Conservation (phyloP, 2,888 invertebrate species). For the Eudasyphora cyanicolor region DNA sequence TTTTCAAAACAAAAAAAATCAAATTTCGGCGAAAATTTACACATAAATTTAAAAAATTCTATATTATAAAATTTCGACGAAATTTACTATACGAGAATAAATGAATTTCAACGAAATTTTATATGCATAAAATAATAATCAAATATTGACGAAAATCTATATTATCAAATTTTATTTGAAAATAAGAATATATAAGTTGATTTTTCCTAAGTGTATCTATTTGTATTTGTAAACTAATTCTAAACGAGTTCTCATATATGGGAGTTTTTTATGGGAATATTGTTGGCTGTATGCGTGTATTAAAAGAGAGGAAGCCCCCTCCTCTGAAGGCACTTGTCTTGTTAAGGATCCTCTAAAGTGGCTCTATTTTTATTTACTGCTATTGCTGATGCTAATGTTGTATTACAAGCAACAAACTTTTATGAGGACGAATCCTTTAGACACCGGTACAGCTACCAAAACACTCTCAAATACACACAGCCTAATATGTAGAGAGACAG, state of each 20-base stretch:
- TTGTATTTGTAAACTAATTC: conserved; percentile 9
- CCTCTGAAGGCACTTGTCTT: conserved; percentile 22
- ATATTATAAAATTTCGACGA: too few species aligned
- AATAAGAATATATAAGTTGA: too few species aligned
- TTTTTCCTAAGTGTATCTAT: too few species aligned
- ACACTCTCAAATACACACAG: not conserved
- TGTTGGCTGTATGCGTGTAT: not conserved
- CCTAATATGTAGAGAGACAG: not conserved
- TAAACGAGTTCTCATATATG: not conserved
- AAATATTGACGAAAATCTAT: too few species aligned
- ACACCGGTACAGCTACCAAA: not conserved
- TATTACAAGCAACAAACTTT: conserved; percentile 8
- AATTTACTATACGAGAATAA: too few species aligned
- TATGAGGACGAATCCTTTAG: not conserved
- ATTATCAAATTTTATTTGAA: too few species aligned
- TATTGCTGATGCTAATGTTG: not conserved
- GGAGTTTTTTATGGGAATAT: too few species aligned
- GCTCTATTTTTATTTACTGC: conserved; percentile 41
- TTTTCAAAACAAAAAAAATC: too few species aligned
- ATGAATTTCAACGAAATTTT: too few species aligned
- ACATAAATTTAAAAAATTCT: too few species aligned
- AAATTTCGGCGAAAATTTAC: too few species aligned
- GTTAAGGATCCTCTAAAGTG: conserved; percentile 50
- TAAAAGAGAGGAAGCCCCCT: conserved; percentile 9
- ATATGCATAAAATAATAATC: too few species aligned